phyloP scores from a whole-genome alignment of 2,113 vertebrate genomes.

The Eurystomus gularis region DNA sequence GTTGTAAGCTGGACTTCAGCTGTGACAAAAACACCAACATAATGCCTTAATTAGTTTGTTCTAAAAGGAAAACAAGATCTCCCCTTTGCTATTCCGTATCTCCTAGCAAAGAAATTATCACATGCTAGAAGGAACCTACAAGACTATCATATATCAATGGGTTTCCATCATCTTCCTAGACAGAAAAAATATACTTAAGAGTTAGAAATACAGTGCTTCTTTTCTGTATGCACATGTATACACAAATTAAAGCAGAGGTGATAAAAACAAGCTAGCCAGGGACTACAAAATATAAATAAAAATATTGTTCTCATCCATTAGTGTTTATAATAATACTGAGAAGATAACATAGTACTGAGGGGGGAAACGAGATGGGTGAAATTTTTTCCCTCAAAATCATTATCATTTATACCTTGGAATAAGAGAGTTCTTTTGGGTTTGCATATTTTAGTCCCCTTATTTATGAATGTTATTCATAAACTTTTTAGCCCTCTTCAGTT shows the following conservation, averaged over 20 bases:
- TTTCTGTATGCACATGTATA: background rate
- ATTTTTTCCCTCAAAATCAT: background rate
- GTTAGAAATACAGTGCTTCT: background rate
- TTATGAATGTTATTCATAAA: background rate
- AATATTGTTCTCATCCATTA: background rate
- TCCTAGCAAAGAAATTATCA: background rate
- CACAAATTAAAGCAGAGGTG: background rate
- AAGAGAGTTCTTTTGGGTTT: background rate
- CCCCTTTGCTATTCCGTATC: background rate
- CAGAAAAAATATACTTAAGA: background rate
- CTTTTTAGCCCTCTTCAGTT: background rate
- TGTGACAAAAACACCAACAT: background rate
- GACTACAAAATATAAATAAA: background rate
- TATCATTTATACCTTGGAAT: background rate
- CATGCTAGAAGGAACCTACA: background rate
- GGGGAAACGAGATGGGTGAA: background rate
- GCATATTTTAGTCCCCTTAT: background rate
- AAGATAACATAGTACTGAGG: background rate
- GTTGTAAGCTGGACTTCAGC: background rate
- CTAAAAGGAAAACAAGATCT: background rate
- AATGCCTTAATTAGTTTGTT: background rate
- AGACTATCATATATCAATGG: background rate
- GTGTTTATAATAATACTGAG: background rate
- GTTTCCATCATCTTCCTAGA: background rate
- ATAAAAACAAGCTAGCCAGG: background rate